Conservation (phyloP, 2,797 vertebrate species). For the Arnoldichthys spilopterus region DNA sequence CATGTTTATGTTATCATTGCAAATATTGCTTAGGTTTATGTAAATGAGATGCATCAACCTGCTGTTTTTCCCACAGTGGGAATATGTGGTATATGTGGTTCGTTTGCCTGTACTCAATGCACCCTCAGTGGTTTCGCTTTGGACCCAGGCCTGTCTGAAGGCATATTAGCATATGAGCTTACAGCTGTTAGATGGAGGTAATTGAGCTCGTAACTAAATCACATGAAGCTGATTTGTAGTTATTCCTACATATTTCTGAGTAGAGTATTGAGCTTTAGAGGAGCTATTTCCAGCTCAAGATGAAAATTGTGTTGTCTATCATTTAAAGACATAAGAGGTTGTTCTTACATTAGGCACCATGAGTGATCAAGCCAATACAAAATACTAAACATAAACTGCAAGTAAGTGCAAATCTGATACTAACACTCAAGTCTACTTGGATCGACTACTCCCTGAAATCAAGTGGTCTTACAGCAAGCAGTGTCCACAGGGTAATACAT, state of each 20-base stretch:
- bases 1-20: too few species aligned
- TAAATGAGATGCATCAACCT: too few species aligned
- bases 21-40: too few species aligned
- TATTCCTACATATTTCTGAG: background rate
- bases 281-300: too few species aligned
- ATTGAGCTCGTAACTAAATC: background rate
- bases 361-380: background rate
- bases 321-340: background rate
- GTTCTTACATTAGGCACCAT: background rate
- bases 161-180: background rate
- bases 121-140: too few species aligned
- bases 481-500: background rate
- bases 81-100: too few species aligned
- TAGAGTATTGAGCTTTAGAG: background rate
- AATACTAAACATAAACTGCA: background rate
- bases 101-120: too few species aligned
- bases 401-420: slow-evolving; percentile 14
- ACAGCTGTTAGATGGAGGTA: background rate
- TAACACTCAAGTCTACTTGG: slow-evolving; percentile 21
- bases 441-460: slow-evolving; percentile 18
- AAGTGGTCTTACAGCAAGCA: slow-evolving; percentile 24
- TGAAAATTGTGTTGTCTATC: background rate
- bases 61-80: too few species aligned
- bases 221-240: background rate
- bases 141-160: background rate